A percentile compares a stretch with the other conserved stretches of the same genome.
phyloP scores from a whole-genome alignment of 2,888 invertebrate genomes.

The Tanypteryx hageni region DNA sequence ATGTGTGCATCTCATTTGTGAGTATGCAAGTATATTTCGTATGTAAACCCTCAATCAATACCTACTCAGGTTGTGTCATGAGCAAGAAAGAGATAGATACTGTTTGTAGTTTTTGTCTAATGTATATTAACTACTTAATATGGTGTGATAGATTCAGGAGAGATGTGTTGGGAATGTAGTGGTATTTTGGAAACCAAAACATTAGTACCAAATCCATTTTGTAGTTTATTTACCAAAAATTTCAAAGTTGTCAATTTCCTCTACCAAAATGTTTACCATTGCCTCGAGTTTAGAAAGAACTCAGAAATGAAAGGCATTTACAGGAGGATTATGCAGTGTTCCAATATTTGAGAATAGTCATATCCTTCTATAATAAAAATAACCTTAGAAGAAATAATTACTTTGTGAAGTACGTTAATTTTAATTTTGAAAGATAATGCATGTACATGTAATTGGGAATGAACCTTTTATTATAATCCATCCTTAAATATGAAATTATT shows the following conservation, averaged over 20 bases:
- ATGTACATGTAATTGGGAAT: neutral
- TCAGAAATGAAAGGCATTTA: neutral
- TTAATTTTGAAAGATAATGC: slow-evolving; percentile 34
- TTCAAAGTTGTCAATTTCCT: slow-evolving; percentile 62
- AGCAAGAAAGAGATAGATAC: slow-evolving; percentile 64
- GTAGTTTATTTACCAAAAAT: slow-evolving; percentile 61
- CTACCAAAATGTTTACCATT: slow-evolving; percentile 35
- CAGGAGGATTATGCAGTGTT: slow-evolving; percentile 16
- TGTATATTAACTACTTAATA: slow-evolving; percentile 63
- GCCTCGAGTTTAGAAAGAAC: slow-evolving; percentile 29
- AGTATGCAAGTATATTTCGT: slow-evolving; percentile 55
- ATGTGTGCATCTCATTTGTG: slow-evolving; percentile 55
- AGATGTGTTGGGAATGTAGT: slow-evolving; percentile 63
- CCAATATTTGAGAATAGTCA: slow-evolving; percentile 28
- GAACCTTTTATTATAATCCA: slow-evolving; percentile 56
- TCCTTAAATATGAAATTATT: slow-evolving; percentile 41
- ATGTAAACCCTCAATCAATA: slow-evolving; percentile 64
- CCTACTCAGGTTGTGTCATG: slow-evolving; percentile 64
- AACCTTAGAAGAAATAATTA: slow-evolving; percentile 30
- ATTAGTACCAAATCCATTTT: slow-evolving; percentile 61
- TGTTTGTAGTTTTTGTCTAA: slow-evolving; percentile 64
- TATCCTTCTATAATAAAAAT: slow-evolving; percentile 46
- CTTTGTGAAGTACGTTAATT: slow-evolving; percentile 34
- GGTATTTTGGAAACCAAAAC: slow-evolving; percentile 64
- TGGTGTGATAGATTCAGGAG: slow-evolving; percentile 64